phyloP scores from a whole-genome alignment of 2,797 vertebrate genomes.

The Betta splendens region DNA sequence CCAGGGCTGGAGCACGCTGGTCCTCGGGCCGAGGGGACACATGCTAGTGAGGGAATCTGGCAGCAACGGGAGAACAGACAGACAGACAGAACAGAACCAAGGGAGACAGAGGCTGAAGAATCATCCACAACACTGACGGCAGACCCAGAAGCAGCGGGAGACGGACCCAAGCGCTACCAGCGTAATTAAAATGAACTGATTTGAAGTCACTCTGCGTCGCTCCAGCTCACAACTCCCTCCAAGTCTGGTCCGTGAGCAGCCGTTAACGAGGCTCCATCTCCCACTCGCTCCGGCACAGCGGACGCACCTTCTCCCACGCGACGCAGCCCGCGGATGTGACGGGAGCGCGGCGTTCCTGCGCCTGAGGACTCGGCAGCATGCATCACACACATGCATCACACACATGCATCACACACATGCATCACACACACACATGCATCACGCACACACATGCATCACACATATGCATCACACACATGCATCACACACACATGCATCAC shows the following conservation, averaged over 20 bases:
- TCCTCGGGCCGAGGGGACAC: slow-evolving; percentile 57
- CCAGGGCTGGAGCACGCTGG: slow-evolving; percentile 50
- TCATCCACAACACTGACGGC: slow-evolving; percentile 13
- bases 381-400: too few relatives aligned
- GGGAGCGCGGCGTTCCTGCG: slow-evolving; percentile 50
- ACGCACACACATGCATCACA: too few relatives aligned
- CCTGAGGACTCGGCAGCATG: slow-evolving; percentile 43
- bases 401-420: too few relatives aligned
- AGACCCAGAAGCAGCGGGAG: background rate
- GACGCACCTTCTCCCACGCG: slow-evolving; percentile 4
- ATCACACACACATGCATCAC: too few relatives aligned
- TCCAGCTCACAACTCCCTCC: slow-evolving; percentile 44
- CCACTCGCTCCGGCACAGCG: slow-evolving; percentile 16
- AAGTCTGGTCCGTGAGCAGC: slow-evolving; percentile 59
- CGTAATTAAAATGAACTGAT: slow-evolving; percentile 58
- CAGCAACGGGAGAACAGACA: slow-evolving; percentile 44
- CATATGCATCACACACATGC: too few relatives aligned
- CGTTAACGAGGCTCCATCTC: slow-evolving; percentile 57
- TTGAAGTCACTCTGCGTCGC: slow-evolving; percentile 46
- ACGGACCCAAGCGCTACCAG: slow-evolving; percentile 22
- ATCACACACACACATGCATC: too few relatives aligned
- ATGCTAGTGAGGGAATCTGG: slow-evolving; percentile 63
- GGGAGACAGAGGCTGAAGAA: slow-evolving; percentile 2
- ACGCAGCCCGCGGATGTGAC: slow-evolving; percentile 46
- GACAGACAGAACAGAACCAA: slow-evolving; percentile 6